Base-by-base conservation (phyloP, 2,888 invertebrate species). In the Cabera pusaria region DNA sequence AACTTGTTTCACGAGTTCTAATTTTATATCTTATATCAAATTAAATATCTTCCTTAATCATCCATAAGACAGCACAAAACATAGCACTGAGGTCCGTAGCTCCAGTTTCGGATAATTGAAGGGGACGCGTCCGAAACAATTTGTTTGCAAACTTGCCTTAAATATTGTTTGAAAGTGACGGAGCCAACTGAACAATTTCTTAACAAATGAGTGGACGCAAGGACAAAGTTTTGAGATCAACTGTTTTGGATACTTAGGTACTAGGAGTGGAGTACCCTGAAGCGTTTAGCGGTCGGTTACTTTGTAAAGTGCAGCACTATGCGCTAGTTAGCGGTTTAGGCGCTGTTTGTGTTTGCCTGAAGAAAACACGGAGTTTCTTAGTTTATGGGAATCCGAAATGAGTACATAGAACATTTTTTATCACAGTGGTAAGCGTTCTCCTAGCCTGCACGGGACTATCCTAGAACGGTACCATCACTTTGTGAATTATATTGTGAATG, bases 81-180 rank as follows among this genome's bases (percentile, higher is more conserved):
- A 59, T 33, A 37, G 49, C 52, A 48, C n/a, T 57, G 60, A 62
- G 52, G 56, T 53, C n/a, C n/a, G n/a, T n/a, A n/a, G n/a, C n/a
- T n/a, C 49, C 56, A 51, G 61, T 69, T 68, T 61, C 61, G 44
- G 55, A 50, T 72, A 77, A 76, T 78, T 72, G 61, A 64, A 76
- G 61, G 64, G 64, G 66, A 66, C 70, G 59, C 64, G 57, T 59
- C 58, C 53, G 42, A 61, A 62, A 60, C 63, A 66, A 66, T 56
- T 72, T 66, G 59, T 65, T 66, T 51, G 44, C 36, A 35, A 71
- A 73, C 60, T 72, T 67, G 46, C 41, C 52, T 49, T 56, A 55
- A 55, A 71, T 64, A 66, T 65, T 64, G 59, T 61, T 58, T 7
- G 27, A 31, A 54, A 58, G 38, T 55, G 48, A 49, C 44, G 36